phyloP scores from a whole-genome alignment of 2,888 invertebrate genomes.

The Meloe dianella region DNA sequence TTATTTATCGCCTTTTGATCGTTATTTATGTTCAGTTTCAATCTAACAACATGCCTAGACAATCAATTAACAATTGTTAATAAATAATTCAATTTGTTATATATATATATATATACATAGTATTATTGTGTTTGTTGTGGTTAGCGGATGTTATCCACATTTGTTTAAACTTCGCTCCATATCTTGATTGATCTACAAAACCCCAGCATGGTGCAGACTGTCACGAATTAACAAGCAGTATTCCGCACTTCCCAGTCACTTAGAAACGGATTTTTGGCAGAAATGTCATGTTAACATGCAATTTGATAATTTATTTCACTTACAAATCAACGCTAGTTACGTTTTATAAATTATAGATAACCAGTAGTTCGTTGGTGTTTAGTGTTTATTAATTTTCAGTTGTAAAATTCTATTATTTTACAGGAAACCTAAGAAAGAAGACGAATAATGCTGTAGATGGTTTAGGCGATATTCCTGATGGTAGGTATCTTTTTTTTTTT shows the following conservation, averaged over 20 bases:
- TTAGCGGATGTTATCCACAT: conserved; percentile 3
- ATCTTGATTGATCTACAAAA: conserved; percentile 48
- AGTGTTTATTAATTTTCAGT: conserved; percentile 26
- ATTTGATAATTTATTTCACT: conserved; percentile 53
- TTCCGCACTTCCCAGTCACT: conserved; percentile 52
- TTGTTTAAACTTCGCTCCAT: conserved; percentile 35
- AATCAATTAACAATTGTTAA: conserved; percentile 31
- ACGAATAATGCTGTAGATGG: conserved; percentile 40
- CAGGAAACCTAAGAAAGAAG: conserved; percentile 47
- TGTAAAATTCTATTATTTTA: conserved; percentile 22
- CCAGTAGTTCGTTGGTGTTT: conserved; percentile 21
- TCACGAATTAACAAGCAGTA: conserved; percentile 51
- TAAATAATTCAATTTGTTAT: conserved; percentile 19
- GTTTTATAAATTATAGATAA: conserved; percentile 35
- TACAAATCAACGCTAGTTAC: conserved; percentile 46
- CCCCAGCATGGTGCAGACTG: conserved; percentile 53
- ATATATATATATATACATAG: neutral
- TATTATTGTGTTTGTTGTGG: neutral
- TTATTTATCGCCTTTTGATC: conserved; percentile 30
- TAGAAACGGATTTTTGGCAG: conserved; percentile 49
- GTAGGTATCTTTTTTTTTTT: conserved; percentile 19
- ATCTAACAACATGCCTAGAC: conserved; percentile 20
- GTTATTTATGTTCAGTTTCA: conserved; percentile 30
- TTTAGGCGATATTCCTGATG: conserved; percentile 32
- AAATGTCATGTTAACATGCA: conserved; percentile 52